A percentile compares a stretch with the other conserved stretches of the same genome.
Conservation (phyloP, 92 coral and sea anemone genomes). For the Epizoanthus illoricatus region DNA sequence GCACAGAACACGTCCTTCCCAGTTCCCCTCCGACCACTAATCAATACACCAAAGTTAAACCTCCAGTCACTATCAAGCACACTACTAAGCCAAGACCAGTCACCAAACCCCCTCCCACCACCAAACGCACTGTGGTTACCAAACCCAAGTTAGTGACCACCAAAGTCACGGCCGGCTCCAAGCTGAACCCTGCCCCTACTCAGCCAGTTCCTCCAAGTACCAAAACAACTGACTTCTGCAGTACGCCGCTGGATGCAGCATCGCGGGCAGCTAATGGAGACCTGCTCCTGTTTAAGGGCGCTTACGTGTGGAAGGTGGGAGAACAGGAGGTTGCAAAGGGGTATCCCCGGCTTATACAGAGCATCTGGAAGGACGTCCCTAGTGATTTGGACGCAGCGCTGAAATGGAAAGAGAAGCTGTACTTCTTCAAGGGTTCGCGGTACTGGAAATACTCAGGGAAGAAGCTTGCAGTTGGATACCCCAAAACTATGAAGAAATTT, state of each 20-base stretch:
- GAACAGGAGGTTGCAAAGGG: background rate
- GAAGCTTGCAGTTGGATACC: background rate
- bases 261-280: slow-evolving; percentile 28
- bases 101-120: too few relatives aligned
- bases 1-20: too few relatives aligned
- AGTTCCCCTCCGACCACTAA: too few relatives aligned
- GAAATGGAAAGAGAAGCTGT: slow-evolving; percentile 13
- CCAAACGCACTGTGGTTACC: too few relatives aligned
- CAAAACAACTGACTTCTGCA: background rate
- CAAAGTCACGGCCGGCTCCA: background rate
- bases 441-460: slow-evolving; percentile 19
- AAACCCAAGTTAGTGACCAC: background rate
- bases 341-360: slow-evolving; percentile 4
- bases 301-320: slow-evolving; percentile 3
- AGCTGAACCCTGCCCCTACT: background rate
- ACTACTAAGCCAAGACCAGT: too few relatives aligned
- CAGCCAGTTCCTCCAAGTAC: background rate
- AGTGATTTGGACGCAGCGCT: slow-evolving; percentile 12
- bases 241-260: slow-evolving; percentile 13
- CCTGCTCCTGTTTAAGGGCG: background rate
- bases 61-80: too few relatives aligned
- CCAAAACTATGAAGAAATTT: background rate
- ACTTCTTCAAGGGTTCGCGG: slow-evolving; percentile 5
- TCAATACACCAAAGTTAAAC: too few relatives aligned
- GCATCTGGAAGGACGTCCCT: slow-evolving; percentile 22